These are phyloP conservation scores for Drosophila rufa DNA, from an alignment of 1,140 invertebrate genomes.

Conservation along the genomic window DNA sequence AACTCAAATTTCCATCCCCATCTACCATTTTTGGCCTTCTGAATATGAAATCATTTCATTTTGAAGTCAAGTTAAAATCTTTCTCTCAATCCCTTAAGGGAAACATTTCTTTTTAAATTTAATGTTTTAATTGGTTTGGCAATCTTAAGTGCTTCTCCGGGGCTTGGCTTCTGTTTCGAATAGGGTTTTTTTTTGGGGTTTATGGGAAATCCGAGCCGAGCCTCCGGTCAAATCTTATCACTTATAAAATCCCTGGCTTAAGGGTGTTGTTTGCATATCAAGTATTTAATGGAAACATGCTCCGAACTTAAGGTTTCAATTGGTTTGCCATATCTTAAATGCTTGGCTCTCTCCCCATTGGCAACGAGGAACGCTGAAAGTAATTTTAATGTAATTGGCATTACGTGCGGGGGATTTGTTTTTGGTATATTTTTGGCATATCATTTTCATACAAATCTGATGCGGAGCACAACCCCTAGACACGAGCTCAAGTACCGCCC, in stretches of 20 bases:
- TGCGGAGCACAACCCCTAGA: slow-evolving; percentile 48
- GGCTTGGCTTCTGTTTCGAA: neutral
- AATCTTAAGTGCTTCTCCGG: slow-evolving; percentile 6
- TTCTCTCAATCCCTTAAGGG: neutral
- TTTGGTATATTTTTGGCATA: slow-evolving; percentile 58
- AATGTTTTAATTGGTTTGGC: slow-evolving; percentile 22
- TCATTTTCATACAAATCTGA: slow-evolving; percentile 72
- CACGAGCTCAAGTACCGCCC: slow-evolving; percentile 9
- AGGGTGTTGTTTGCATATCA: slow-evolving; percentile 5
- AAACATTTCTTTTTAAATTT: slow-evolving; percentile 1
- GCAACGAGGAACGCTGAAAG: slow-evolving; percentile 59
- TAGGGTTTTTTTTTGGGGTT: neutral
- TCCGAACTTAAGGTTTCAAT: slow-evolving; percentile 34
- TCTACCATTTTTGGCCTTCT: neutral
- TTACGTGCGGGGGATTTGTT: slow-evolving; percentile 61
- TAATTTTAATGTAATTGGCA: slow-evolving; percentile 79
- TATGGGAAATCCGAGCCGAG: neutral
- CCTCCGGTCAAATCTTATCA: slow-evolving; percentile 9
- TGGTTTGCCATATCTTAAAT: slow-evolving; percentile 34
- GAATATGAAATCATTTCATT: neutral
- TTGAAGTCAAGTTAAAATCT: neutral
- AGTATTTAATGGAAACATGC: slow-evolving; percentile 13
- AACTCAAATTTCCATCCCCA: neutral
- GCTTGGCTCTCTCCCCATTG: slow-evolving; percentile 1
- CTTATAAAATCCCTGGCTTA: neutral